Evolutionary conservation across 2,888 invertebrate species (phyloP).

Genomic region (Lasiommata megera): DNA sequence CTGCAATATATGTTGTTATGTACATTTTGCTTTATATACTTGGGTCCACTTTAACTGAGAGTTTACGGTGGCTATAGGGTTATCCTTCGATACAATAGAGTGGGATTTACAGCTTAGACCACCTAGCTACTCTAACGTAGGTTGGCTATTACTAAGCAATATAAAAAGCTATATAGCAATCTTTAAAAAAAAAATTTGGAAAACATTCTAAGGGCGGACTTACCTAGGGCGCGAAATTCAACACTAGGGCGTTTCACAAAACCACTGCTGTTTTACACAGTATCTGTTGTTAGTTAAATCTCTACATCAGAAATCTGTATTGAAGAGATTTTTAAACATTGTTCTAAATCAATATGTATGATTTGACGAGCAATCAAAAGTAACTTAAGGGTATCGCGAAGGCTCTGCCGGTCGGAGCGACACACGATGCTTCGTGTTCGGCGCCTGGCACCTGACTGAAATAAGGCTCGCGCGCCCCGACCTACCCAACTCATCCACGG

Average conservation of each 20-base stretch:
- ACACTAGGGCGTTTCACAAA: slow-evolving; percentile 48
- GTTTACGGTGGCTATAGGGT: no score
- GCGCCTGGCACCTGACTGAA: slow-evolving; percentile 78
- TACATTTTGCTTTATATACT: no score
- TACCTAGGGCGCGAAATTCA: slow-evolving; percentile 55
- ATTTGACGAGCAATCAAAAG: slow-evolving; percentile 11
- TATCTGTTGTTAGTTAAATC: slow-evolving; percentile 26
- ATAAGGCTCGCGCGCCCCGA: slow-evolving; percentile 74
- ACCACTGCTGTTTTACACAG: slow-evolving; percentile 56
- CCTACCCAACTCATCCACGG: slow-evolving; percentile 73
- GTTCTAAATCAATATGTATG: slow-evolving; percentile 10
- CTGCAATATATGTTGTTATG: no score
- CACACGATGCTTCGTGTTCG: slow-evolving; percentile 64
- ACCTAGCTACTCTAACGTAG: no score
- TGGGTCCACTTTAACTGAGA: no score
- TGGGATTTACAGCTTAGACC: no score
- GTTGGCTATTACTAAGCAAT: no score
- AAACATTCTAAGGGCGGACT: slow-evolving; percentile 34
- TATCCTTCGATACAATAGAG: no score
- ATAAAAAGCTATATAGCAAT: background rate
- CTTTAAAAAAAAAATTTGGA: background rate
- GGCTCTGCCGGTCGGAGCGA: slow-evolving; percentile 47
- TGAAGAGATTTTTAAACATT: slow-evolving; percentile 21
- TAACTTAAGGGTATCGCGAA: slow-evolving; percentile 37
- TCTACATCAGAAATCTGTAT: slow-evolving; percentile 31